Evolutionary conservation across 2,113 vertebrate genomes (phyloP).

Genomic region (Passerina amoena): DNA sequence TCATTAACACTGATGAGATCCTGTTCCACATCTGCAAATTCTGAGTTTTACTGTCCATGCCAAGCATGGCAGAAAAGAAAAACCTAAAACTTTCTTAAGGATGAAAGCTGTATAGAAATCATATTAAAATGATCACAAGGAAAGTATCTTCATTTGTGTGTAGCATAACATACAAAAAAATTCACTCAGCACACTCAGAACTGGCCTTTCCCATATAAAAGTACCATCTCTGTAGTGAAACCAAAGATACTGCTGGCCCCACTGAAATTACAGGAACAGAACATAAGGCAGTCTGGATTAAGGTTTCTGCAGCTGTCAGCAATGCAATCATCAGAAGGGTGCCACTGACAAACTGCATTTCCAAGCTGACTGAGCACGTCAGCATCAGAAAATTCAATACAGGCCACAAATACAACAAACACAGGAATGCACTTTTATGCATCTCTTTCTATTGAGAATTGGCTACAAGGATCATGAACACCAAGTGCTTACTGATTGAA

Average conservation of each 20-base stretch:
- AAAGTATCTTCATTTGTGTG: background rate
- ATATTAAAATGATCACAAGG: background rate
- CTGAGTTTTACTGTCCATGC: background rate
- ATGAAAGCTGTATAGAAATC: background rate
- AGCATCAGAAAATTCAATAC: background rate
- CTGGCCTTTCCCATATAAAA: background rate
- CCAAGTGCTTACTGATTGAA: background rate
- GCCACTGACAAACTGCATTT: background rate
- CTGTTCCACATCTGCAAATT: background rate
- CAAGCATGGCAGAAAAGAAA: background rate
- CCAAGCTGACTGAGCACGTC: background rate
- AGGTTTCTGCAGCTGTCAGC: background rate
- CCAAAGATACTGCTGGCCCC: background rate
- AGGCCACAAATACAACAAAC: background rate
- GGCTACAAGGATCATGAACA: background rate
- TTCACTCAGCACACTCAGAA: background rate
- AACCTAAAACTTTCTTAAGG: background rate
- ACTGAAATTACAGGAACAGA: background rate
- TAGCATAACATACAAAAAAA: background rate
- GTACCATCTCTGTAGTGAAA: background rate
- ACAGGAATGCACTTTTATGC: background rate
- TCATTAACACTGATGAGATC: constrained; percentile 22
- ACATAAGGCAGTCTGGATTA: background rate
- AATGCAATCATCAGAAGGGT: background rate
- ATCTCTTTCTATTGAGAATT: background rate